Evolutionary conservation across 2,113 vertebrate genomes (phyloP).

Genomic region (Fulmarus glacialis): DNA sequence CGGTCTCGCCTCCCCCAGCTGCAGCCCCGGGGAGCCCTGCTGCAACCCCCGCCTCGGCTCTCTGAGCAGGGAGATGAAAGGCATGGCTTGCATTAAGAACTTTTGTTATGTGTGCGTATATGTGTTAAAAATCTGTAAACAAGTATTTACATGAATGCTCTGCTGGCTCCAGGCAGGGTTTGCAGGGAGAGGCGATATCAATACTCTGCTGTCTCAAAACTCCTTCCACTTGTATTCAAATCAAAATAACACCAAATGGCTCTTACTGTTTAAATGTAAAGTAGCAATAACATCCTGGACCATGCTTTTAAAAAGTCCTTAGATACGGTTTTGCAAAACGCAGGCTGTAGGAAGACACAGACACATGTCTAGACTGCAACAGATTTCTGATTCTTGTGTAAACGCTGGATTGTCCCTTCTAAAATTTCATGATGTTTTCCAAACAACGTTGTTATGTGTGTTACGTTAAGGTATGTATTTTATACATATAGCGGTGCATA

Average conservation of each 20-base stretch:
- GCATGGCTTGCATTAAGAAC: neutral
- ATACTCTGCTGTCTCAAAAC: neutral
- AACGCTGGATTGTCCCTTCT: neutral
- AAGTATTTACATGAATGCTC: neutral
- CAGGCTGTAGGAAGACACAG: neutral
- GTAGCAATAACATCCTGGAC: neutral
- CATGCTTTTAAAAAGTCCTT: neutral
- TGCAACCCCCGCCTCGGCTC: fast-evolving
- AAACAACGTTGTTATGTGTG: neutral
- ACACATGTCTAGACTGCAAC: neutral
- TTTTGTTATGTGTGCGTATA: fast-evolving
- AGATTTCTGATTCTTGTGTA: neutral
- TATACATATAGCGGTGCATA: neutral
- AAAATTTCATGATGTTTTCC: neutral
- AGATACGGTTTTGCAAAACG: neutral
- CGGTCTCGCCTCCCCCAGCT: fast-evolving
- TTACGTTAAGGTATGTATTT: neutral
- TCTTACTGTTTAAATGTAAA: neutral
- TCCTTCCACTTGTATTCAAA: neutral
- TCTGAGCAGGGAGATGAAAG: neutral
- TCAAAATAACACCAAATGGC: neutral
- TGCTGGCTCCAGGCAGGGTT: neutral
- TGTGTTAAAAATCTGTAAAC: neutral
- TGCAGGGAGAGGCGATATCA: neutral
- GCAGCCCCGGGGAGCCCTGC: neutral